These are phyloP conservation scores for Spinibarbus caldwelli DNA, from an alignment of 2,797 vertebrate genomes.

Conservation along the genomic window DNA sequence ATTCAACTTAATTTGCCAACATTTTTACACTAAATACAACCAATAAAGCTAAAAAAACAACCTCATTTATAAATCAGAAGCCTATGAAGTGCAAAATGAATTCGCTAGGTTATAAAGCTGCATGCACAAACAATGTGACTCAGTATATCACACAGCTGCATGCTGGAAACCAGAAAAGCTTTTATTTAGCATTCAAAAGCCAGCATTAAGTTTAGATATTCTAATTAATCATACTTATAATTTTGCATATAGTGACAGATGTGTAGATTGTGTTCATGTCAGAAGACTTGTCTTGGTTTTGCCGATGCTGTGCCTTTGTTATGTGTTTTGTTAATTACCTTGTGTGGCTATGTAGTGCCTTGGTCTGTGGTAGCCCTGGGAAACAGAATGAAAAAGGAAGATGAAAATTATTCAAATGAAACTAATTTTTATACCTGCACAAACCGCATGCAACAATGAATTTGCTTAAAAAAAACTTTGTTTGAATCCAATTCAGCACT, in stretches of 20 bases:
- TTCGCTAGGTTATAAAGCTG: background rate
- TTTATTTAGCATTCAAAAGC: background rate
- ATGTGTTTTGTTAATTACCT: constrained; percentile 79
- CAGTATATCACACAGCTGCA: background rate
- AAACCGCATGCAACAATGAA: constrained; percentile 19
- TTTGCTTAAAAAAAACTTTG: constrained; percentile 12
- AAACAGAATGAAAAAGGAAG: constrained; percentile 51
- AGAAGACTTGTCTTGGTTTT: constrained; percentile 6
- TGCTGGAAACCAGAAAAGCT: background rate
- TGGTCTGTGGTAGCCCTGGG: constrained; percentile 93
- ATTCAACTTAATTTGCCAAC: background rate
- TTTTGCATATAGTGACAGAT: background rate
- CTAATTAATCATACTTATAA: background rate
- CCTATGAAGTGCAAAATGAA: background rate
- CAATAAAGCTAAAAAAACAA: background rate
- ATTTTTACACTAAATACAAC: background rate
- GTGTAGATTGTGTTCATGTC: background rate
- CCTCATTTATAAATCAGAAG: background rate
- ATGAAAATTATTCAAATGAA: constrained; percentile 19
- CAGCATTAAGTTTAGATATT: background rate
- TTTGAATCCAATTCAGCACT: constrained; percentile 20
- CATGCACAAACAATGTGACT: background rate
- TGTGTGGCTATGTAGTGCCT: constrained; percentile 97
- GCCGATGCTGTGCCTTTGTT: background rate
- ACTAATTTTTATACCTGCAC: constrained; percentile 12